phyloP scores from a whole-genome alignment of 2,113 vertebrate species.

The Trinectes maculatus region DNA sequence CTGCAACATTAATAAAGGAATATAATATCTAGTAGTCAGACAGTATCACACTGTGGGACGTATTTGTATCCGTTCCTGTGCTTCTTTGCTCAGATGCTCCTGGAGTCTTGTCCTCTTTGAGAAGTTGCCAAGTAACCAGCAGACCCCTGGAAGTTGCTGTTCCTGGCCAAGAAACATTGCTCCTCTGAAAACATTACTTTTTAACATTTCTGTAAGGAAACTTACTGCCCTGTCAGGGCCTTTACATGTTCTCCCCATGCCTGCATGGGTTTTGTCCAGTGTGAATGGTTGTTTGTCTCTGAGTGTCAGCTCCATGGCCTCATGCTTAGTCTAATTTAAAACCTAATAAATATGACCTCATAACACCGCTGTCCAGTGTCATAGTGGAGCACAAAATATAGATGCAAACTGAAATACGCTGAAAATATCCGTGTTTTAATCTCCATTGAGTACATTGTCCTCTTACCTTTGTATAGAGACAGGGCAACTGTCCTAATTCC shows the following conservation, averaged over 20 bases:
- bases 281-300: too few relatives aligned
- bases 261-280: too few relatives aligned
- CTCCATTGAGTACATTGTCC: neutral
- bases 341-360: too few relatives aligned
- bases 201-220: neutral
- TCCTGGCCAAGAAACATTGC: neutral
- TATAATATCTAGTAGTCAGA: neutral
- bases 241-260: too few relatives aligned
- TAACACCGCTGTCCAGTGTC: too few relatives aligned
- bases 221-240: neutral
- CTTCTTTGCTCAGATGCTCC: constrained; percentile 3
- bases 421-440: neutral
- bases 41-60: constrained; percentile 1
- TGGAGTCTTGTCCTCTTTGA: neutral
- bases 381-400: neutral
- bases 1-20: neutral
- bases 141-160: neutral
- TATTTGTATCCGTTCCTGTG: neutral
- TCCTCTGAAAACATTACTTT: neutral
- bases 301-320: too few relatives aligned
- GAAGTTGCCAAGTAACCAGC: constrained; percentile 27
- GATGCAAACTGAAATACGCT: neutral
- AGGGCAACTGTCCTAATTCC: neutral
- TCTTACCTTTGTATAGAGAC: too few relatives aligned
- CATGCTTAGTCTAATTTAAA: too few relatives aligned